Base-by-base conservation (phyloP, 2,888 invertebrate species). In the Schrankia costaestrigalis region DNA sequence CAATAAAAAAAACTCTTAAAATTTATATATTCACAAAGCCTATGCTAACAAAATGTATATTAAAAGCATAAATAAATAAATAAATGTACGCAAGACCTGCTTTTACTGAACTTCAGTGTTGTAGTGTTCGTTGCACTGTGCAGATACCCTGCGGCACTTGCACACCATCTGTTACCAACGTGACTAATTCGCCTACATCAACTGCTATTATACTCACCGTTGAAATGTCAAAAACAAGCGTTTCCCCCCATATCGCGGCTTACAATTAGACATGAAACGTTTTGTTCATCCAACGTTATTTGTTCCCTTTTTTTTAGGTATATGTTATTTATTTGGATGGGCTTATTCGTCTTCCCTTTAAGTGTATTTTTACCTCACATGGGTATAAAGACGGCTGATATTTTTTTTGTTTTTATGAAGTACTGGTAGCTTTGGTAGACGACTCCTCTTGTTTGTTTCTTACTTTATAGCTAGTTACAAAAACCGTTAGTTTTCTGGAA, bases 151-250 rank as follows among this genome's bases (percentile, higher is more conserved):
- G 40, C 39, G 43, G 48, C 38, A 45, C 39, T 55, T 51, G 41
- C 46, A 49, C 54, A 41, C n/a, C n/a, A n/a, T 43, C 38, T 54
- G 52, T 47, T 56, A 36, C 48, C 42, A 46, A 44, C 35, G 48
- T 65, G 53, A 67, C 62, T 63, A 63, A 63, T 61, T 62, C 48
- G 41, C 32, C 34, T 32, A 47, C 56, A 57, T 55, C 55, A 55
- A 60, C 53, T 51, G 39, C 59, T 51, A 55, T 63, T 63, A 56
- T 63, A 57, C 45, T 46, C 46, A 40, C 25, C 45, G 35, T 53
- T 49, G 55, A 45, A 48, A 55, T 57, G 58, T 60, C 65, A 67
- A 63, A 63, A 67, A 65, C 63, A 68, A 66, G 63, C 56, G 55
- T 52, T 63, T 45, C 48, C 31, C n/a, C 31, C 56, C 53, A 59